Evolutionary conservation across 2,113 vertebrate species (phyloP).

Genomic region (Nothobranchius kuhntae): DNA sequence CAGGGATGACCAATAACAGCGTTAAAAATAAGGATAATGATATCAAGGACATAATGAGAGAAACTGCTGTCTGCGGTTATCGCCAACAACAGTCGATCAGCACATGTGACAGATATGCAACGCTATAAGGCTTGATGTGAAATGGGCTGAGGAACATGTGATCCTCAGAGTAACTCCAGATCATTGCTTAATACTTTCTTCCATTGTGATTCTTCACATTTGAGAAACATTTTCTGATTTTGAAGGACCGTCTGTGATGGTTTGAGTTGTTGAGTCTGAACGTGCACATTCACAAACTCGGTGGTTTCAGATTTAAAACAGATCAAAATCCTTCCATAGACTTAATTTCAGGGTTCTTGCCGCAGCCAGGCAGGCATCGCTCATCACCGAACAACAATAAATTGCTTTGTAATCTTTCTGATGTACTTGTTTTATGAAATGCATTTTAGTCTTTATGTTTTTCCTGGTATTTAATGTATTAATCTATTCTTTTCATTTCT

Average conservation of each 20-base stretch:
- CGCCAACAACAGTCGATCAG: not conserved
- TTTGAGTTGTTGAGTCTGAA: not conserved
- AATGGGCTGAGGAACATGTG: not conserved
- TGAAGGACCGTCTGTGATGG: not conserved
- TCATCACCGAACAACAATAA: not conserved
- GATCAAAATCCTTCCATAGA: no score
- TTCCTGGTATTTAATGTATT: constrained; percentile 5
- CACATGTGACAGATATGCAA: not conserved
- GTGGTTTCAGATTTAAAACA: no score
- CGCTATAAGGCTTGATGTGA: not conserved
- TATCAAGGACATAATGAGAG: not conserved
- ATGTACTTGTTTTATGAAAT: constrained; percentile 7
- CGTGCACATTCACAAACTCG: no score
- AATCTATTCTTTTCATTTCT: constrained; percentile 18
- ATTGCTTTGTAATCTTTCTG: constrained; percentile 1
- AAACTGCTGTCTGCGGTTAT: not conserved
- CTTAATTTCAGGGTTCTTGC: no score
- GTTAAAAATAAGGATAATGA: not conserved
- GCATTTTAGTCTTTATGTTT: constrained; percentile 22
- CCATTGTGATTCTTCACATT: not conserved
- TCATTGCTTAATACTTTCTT: not conserved
- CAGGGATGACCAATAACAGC: not conserved
- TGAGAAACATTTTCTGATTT: not conserved
- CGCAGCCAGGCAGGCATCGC: no score
- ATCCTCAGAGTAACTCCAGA: not conserved